Percentiles rank a stretch among this genome's conserved stretches.
Evolutionary conservation across 2,113 vertebrate genomes (phyloP).

Genomic region (Archilochus colubris): DNA sequence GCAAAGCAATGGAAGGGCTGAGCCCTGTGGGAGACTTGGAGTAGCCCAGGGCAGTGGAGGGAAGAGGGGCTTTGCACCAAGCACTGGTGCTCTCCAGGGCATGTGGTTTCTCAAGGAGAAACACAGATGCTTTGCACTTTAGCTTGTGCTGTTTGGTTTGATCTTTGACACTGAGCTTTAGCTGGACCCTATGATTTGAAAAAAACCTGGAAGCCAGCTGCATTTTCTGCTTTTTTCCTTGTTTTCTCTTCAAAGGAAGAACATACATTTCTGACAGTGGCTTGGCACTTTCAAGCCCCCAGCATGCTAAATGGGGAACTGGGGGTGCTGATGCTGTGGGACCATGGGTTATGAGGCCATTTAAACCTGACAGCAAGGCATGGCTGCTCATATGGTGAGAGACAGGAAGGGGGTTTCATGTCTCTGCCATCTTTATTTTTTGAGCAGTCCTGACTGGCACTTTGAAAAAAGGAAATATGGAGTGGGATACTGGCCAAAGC

Average conservation of each 20-base stretch:
- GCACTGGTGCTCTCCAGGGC: rapidly evolving
- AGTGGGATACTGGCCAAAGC: background rate
- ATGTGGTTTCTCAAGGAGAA: background rate
- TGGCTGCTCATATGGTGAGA: background rate
- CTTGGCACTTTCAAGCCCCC: background rate
- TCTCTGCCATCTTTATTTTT: background rate
- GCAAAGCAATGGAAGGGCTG: background rate
- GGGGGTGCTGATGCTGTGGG: background rate
- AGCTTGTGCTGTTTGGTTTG: background rate
- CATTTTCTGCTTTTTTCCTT: background rate
- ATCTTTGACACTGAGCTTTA: background rate
- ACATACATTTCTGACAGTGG: background rate
- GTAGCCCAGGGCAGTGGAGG: background rate
- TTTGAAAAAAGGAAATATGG: background rate
- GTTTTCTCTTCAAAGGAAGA: background rate
- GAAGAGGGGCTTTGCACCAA: background rate
- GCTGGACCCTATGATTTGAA: background rate
- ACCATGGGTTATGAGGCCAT: background rate
- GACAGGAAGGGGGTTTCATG: background rate
- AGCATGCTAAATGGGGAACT: rapidly evolving
- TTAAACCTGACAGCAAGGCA: background rate
- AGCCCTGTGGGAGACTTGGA: background rate
- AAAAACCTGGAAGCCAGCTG: background rate
- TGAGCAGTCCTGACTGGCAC: background rate
- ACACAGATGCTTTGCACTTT: background rate